Evolutionary conservation across 2,113 vertebrate species (phyloP).

Genomic region (Lynx canadensis): DNA sequence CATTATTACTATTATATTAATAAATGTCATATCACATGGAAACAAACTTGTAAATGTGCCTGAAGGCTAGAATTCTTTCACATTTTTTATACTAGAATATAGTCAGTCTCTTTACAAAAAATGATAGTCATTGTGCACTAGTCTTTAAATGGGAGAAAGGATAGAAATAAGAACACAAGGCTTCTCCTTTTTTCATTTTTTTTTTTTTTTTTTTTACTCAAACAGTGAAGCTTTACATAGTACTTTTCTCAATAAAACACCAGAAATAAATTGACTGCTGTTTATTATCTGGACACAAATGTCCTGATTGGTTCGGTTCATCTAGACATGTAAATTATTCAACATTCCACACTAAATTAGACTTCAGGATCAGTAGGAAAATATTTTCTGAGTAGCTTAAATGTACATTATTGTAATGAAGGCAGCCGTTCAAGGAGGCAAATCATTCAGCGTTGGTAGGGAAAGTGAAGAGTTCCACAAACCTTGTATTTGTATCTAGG

Average conservation of each 20-base stretch:
- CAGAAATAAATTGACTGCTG: slow-evolving; percentile 52
- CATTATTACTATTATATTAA: neutral
- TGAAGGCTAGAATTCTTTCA: slow-evolving; percentile 43
- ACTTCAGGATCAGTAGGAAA: slow-evolving; percentile 74
- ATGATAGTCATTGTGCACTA: neutral
- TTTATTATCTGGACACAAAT: slow-evolving; percentile 42
- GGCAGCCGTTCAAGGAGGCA: slow-evolving; percentile 22
- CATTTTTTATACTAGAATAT: neutral
- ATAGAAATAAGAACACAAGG: slow-evolving; percentile 45
- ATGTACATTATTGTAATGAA: slow-evolving; percentile 73
- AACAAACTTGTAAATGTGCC: neutral
- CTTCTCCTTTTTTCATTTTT: neutral
- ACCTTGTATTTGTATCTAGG: slow-evolving; percentile 58
- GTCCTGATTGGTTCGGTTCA: slow-evolving; percentile 61
- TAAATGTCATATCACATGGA: neutral
- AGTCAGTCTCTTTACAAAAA: slow-evolving; percentile 14
- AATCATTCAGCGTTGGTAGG: slow-evolving; percentile 32
- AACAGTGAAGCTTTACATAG: slow-evolving; percentile 46
- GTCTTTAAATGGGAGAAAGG: slow-evolving; percentile 44
- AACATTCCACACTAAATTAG: slow-evolving; percentile 61
- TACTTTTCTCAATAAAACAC: slow-evolving; percentile 10
- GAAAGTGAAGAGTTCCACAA: neutral
- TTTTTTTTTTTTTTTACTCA: neutral
- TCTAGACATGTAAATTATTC: slow-evolving; percentile 67
- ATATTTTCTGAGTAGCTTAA: slow-evolving; percentile 80